phyloP scores from a whole-genome alignment of 1,140 invertebrate species.

The Hesperophylax magnus region DNA sequence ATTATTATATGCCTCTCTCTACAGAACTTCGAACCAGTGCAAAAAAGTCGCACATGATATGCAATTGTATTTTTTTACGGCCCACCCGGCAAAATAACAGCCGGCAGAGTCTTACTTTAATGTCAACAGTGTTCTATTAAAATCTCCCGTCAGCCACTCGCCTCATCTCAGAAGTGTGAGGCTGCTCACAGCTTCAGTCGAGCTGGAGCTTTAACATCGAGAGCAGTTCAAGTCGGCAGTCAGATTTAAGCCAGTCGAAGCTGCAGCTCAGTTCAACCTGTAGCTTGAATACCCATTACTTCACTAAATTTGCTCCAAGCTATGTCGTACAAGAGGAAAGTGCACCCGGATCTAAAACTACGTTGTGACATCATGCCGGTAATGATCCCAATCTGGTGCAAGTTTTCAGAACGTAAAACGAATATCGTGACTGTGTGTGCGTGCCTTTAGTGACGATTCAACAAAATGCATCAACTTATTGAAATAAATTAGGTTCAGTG shows the following conservation, averaged over 20 bases:
- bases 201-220: not conserved
- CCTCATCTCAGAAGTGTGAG: not conserved
- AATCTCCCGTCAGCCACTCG: slow-evolving; percentile 14
- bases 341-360: slow-evolving; percentile 32
- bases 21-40: too few relatives aligned
- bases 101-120: slow-evolving; percentile 23
- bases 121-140: slow-evolving; percentile 45
- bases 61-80: not conserved
- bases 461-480: too few relatives aligned
- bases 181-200: not conserved
- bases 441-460: too few relatives aligned
- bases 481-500: too few relatives aligned
- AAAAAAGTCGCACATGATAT: too few relatives aligned
- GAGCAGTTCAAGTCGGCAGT: not conserved
- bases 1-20: too few relatives aligned
- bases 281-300: too few relatives aligned
- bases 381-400: not conserved
- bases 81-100: slow-evolving; percentile 15
- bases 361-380: slow-evolving; percentile 31
- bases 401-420: not conserved
- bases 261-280: too few relatives aligned
- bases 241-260: too few relatives aligned
- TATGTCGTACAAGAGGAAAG: slow-evolving; percentile 45
- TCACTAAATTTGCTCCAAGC: not conserved
- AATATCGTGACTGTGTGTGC: too few relatives aligned